Base-by-base conservation (phyloP, 2,113 vertebrate species). In the Anolis sagrei region DNA sequence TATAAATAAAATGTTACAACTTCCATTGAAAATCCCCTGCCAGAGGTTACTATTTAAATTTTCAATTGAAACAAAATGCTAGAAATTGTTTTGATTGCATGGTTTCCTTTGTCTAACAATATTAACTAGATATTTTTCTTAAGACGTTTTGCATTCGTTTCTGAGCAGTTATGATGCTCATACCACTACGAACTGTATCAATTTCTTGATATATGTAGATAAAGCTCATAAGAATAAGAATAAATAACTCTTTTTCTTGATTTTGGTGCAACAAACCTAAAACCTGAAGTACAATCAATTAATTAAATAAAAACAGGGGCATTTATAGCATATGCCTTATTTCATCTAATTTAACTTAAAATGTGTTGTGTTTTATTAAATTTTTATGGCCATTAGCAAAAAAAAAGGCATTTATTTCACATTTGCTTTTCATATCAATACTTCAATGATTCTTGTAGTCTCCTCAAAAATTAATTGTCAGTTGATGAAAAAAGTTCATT, bases 381-480 rank as follows among this genome's bases (percentile, higher is more conserved):
- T 79, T 79, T 64, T 79, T 79, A 73, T 68, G n/a, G 16, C 23
- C 23, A 54, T 58, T 54, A 27, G 32, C 10, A 48, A 79, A 54
- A 73, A 79, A 64, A 62, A n/a, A n/a, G n/a, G 49, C n/a, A 78
- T n/a, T 36, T 64, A 39, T 83, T 27, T 83, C 58, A 54, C 32
- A 84, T 66, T 84, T 75, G 16, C 29, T 73, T 83, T 84, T 79
- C 69, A 84, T 84, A 84, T 32, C 8, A 69, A 19, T 77, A 70
- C 49, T 54, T 69, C 75, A 64, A 79, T 66, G 69, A 74, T 75
- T 82, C 58, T 75, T 79, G 58, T 79, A 79, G 69, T 68, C 69
- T 83, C 61, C 70, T 88, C 70, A 86, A 83, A 74, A 87, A 32
- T 80, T 88, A 88, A 84, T 84, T 84, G 81, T 84, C 81, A 80